Conservation (phyloP, 1,140 invertebrate species). For the Xylocopa sonorina region DNA sequence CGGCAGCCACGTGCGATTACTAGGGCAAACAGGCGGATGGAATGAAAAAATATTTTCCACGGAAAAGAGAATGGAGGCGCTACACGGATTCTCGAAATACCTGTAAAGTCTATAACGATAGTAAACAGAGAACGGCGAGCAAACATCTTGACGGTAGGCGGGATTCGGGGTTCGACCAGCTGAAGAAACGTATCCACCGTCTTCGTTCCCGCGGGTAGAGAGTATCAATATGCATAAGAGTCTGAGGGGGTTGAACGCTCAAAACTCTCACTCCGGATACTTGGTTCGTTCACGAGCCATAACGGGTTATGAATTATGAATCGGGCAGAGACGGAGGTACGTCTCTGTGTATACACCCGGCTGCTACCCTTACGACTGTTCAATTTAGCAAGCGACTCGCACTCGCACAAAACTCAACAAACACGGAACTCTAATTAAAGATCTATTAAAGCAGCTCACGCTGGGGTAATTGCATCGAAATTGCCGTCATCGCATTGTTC, state of each 20-base stretch:
- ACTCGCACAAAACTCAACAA: slow-evolving; percentile 30
- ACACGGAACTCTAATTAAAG: slow-evolving; percentile 30
- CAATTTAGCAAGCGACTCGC: slow-evolving; percentile 19
- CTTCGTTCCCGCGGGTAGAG: slow-evolving; percentile 8
- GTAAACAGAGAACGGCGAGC: slow-evolving; percentile 5
- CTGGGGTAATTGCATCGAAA: slow-evolving; percentile 24
- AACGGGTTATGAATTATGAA: slow-evolving; percentile 69
- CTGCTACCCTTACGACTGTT: slow-evolving; percentile 13
- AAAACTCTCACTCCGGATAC: background rate
- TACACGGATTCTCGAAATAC: slow-evolving; percentile 14
- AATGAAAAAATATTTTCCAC: slow-evolving; percentile 23
- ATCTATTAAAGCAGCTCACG: slow-evolving; percentile 16
- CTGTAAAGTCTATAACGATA: slow-evolving; percentile 44
- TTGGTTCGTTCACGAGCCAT: slow-evolving; percentile 30
- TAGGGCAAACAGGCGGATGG: background rate
- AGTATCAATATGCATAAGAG: slow-evolving; percentile 61
- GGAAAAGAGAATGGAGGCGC: background rate
- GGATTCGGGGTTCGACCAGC: slow-evolving; percentile 15
- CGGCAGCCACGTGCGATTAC: background rate
- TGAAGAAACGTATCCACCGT: slow-evolving; percentile 21
- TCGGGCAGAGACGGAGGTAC: slow-evolving; percentile 12
- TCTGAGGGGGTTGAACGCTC: background rate
- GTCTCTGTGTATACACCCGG: background rate
- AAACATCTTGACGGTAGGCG: slow-evolving; percentile 45
- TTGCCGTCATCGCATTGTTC: background rate